These are phyloP conservation scores for Oreocharis arfaki DNA, from an alignment of 2,113 vertebrate species.

Conservation along the genomic window DNA sequence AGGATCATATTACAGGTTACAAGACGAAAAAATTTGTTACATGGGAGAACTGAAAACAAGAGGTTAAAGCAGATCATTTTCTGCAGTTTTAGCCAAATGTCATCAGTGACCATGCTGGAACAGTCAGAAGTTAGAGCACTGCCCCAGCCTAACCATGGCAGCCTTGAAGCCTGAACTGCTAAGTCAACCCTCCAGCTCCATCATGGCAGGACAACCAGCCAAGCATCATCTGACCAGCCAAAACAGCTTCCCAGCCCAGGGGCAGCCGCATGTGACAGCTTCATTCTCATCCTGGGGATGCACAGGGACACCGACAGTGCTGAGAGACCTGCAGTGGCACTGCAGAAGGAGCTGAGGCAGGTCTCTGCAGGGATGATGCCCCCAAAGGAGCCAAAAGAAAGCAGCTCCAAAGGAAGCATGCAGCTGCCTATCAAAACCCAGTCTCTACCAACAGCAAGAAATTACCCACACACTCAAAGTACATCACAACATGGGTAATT, in stretches of 20 bases:
- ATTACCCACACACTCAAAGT: background rate
- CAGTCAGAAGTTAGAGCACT: background rate
- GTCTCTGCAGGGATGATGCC: background rate
- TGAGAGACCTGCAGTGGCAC: background rate
- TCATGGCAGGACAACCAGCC: background rate
- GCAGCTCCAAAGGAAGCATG: background rate
- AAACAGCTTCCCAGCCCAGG: background rate
- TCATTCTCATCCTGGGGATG: background rate
- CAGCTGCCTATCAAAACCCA: background rate
- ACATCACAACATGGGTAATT: background rate
- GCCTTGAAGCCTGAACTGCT: background rate
- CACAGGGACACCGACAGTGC: background rate
- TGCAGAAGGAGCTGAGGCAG: background rate
- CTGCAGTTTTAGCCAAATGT: background rate
- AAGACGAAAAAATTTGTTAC: background rate
- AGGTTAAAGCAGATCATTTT: background rate
- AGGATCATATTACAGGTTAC: background rate
- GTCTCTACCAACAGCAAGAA: background rate
- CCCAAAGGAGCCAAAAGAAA: background rate
- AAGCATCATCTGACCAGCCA: background rate
- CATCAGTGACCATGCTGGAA: background rate
- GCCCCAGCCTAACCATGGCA: background rate
- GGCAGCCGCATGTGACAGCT: accelerated
- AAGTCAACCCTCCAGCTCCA: background rate
- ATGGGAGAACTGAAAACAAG: background rate